Base-by-base conservation (phyloP, 2,888 invertebrate genomes). In the Hypolimnas misippus region DNA sequence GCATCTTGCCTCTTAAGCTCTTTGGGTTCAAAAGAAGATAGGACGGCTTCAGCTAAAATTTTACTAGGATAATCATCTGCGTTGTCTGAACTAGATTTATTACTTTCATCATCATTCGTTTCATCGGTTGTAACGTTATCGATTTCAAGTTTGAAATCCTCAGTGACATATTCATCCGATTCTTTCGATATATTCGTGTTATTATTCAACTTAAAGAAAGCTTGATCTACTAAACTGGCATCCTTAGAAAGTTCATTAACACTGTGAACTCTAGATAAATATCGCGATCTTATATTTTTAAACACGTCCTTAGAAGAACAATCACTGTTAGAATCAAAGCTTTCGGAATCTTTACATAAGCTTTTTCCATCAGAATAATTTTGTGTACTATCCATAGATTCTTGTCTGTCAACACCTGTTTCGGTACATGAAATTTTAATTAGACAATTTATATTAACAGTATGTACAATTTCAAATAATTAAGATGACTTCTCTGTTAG, bases 351-450 rank as follows among this genome's bases (percentile, higher is more conserved):
- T 64, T 77, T 81, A 0, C 80, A 77, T 31, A 76, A 66, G 57
- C 67, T 71, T 72, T 76, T 83, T 61, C 83, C 85, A 64, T 86
- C 85, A 53, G 82, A 85, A 79, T 73, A 75, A 70, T 77, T 76
- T 70, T 76, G 68, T 68, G 84, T 75, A 78, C 83, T 88, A 79
- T 89, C 89, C 83, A 82, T 76, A 74, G 89, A 88, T 74, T 83
- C 85, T 68, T 88, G 83, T 71, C 80, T 84, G 79, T 87, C 82
- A 83, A 86, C 77, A 92, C 91, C 92, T 92, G 91, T 85, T 77
- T 84, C 77, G 81, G 80, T 83, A 89, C 82, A 87, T 79, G 70
- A 86, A 86, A 86, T 77, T 70, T 66, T 75, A 68, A 89, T 89
- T 89, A 87, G 84, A 86, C 72, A 82, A 76, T 61, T 74, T 73